phyloP scores from a whole-genome alignment of 2,797 vertebrate genomes.

The Labroides dimidiatus region DNA sequence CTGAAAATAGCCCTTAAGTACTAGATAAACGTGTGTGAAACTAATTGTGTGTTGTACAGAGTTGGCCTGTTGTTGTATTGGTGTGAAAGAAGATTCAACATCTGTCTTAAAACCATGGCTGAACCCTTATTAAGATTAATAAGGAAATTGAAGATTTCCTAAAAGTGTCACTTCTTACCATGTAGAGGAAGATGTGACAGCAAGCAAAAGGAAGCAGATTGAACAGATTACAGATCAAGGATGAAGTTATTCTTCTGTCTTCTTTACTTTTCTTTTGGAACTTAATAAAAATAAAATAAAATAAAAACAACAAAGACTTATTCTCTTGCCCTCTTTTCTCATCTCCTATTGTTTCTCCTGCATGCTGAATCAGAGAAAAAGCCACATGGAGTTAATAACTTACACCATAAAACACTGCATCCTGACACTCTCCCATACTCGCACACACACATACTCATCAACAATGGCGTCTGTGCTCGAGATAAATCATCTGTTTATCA shows the following conservation, averaged over 20 bases:
- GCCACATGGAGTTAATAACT: constrained; percentile 64
- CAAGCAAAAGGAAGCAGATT: constrained; percentile 39
- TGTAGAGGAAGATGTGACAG: constrained; percentile 45
- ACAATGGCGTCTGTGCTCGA: constrained; percentile 2
- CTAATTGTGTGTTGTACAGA: constrained; percentile 61
- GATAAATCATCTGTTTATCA: constrained; percentile 54
- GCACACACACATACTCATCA: constrained; percentile 8
- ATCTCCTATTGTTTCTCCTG: constrained; percentile 27
- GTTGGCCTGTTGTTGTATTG: constrained; percentile 54
- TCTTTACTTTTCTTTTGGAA: constrained; percentile 6
- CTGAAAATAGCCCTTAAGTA: constrained; percentile 71
- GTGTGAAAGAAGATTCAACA: constrained; percentile 78
- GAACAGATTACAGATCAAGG: constrained; percentile 29
- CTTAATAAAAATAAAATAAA: constrained; percentile 9
- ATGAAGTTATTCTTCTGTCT: constrained; percentile 16
- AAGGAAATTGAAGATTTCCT: constrained; percentile 61
- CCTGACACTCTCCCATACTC: constrained; percentile 1
- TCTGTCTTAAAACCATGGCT: constrained; percentile 56
- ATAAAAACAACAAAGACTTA: constrained; percentile 16
- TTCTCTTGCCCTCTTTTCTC: constrained; percentile 22
- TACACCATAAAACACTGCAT: constrained; percentile 36
- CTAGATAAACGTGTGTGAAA: constrained; percentile 75
- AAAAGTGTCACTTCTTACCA: constrained; percentile 57
- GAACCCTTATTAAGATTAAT: constrained; percentile 55
- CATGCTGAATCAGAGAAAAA: constrained; percentile 45